Base-by-base conservation (phyloP, 2,113 vertebrate species). In the Junco hyemalis region DNA sequence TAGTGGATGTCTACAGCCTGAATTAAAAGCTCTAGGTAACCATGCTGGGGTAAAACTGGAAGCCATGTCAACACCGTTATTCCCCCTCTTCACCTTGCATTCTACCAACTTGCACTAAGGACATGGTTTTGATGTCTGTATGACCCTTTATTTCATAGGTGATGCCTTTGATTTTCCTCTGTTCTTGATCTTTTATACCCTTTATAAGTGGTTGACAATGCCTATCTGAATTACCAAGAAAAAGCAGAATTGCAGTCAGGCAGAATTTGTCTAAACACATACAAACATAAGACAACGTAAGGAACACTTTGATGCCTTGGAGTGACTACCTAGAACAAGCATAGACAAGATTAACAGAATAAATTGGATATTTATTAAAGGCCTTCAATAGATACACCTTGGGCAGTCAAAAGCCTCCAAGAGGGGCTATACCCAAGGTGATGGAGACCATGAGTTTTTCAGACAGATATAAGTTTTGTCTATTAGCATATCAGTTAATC, bases 1-100 rank as follows among this genome's bases (percentile, higher is more conserved):
- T 35, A 9, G n/a, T 28, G 50, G 24, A 56, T 0, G 0, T 24
- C 44, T 47, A 20, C 4, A 61, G 11, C 7, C 53, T 8, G 11
- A 35, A 36, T 74, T 59, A 48, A 64, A 78, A 71, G 23, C 2
- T 8, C 13, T 64, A 26, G 31, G 26, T 44, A 88, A 63, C 4
- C 66, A 42, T 24, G 5, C 2, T 65, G 24, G 5, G 17, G 4
- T 14, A 56, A 79, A 82, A 63, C 10, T 64, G 56, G 26, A 86
- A 79, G 5, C 10, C 23, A 11, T 28, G 15, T 23, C 50, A 26
- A 33, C 44, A 54, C 14, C 13, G 3, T 51, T 86, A 21, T 29
- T 70, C 4, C 26, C 8, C 6, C 18, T 90, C 29, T 64, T 72
- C 21, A 44, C 26, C 36, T 86, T 31, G 5, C 33, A n/a, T 53